Percentiles rank a stretch among this genome's conserved stretches.
Evolutionary conservation across 2,113 vertebrate genomes (phyloP).

Genomic region (Alaudala cheleensis): DNA sequence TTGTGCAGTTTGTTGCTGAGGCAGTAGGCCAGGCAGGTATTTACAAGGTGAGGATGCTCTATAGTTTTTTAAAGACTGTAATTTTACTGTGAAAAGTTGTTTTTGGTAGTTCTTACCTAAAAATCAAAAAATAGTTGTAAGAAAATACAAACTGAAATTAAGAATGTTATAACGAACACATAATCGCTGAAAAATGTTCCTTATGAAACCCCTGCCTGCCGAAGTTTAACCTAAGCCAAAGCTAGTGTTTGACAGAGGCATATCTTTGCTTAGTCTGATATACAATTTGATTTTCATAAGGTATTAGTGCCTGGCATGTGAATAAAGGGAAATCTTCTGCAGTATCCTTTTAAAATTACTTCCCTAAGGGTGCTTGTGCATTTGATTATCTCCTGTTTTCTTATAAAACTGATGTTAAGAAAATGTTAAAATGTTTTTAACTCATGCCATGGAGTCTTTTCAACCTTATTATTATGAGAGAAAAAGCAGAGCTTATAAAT

Average conservation of each 20-base stretch:
- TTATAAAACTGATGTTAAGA: neutral
- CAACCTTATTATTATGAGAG: neutral
- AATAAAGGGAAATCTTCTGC: neutral
- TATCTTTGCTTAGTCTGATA: neutral
- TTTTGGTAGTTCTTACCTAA: neutral
- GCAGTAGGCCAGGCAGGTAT: neutral
- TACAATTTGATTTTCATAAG: neutral
- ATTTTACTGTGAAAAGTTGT: neutral
- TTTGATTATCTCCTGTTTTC: neutral
- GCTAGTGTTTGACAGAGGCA: neutral
- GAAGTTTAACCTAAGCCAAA: neutral
- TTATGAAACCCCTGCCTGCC: neutral
- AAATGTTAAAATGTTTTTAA: neutral
- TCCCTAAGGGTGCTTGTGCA: neutral
- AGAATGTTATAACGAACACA: neutral
- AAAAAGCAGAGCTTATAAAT: neutral
- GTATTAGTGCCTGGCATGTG: neutral
- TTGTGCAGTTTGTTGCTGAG: neutral
- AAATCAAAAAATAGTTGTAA: neutral
- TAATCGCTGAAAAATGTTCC: neutral
- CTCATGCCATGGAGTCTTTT: neutral
- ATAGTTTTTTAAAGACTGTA: neutral
- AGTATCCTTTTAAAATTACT: neutral
- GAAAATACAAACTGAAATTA: neutral
- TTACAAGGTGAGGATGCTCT: neutral